Percentiles rank a stretch among this genome's conserved stretches.
phyloP scores from a whole-genome alignment of 1,140 invertebrate genomes.

The Drosophila arizonae region DNA sequence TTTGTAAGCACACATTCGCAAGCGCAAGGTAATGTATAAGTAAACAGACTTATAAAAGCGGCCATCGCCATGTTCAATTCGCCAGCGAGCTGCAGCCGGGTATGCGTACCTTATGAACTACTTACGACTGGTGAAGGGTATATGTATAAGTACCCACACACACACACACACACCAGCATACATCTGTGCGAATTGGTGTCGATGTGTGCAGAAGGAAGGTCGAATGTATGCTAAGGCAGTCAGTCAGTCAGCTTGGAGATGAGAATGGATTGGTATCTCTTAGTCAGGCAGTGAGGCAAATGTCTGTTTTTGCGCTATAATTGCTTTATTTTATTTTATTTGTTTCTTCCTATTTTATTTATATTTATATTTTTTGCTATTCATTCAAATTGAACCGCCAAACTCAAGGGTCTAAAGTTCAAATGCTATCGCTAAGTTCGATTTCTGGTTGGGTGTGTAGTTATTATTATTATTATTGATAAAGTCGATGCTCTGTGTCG shows the following conservation, averaged over 20 bases:
- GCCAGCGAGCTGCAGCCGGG: constrained; percentile 1
- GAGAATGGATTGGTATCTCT: constrained; percentile 9
- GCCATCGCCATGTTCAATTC: constrained; percentile 2
- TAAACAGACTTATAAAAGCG: background rate
- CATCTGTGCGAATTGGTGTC: background rate
- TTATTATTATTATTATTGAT: constrained; percentile 35
- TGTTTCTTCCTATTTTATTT: too few relatives aligned
- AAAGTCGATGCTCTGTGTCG: constrained; percentile 18
- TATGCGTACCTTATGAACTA: constrained; percentile 7
- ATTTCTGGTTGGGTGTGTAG: constrained; percentile 13
- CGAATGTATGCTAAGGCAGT: background rate
- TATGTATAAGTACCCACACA: background rate
- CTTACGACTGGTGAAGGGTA: constrained; percentile 7
- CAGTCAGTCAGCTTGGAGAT: background rate
- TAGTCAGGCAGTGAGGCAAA: constrained; percentile 34
- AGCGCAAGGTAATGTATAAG: constrained; percentile 1
- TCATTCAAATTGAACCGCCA: background rate
- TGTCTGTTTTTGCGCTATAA: constrained; percentile 7
- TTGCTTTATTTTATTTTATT: background rate
- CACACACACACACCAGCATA: too few relatives aligned
- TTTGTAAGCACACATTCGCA: background rate
- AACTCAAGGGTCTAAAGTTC: constrained; percentile 19
- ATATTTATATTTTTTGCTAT: background rate
- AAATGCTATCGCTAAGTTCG: constrained; percentile 36
- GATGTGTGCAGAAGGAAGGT: background rate